phyloP scores from a whole-genome alignment of 2,113 vertebrate species.

The Hyaena hyaena region DNA sequence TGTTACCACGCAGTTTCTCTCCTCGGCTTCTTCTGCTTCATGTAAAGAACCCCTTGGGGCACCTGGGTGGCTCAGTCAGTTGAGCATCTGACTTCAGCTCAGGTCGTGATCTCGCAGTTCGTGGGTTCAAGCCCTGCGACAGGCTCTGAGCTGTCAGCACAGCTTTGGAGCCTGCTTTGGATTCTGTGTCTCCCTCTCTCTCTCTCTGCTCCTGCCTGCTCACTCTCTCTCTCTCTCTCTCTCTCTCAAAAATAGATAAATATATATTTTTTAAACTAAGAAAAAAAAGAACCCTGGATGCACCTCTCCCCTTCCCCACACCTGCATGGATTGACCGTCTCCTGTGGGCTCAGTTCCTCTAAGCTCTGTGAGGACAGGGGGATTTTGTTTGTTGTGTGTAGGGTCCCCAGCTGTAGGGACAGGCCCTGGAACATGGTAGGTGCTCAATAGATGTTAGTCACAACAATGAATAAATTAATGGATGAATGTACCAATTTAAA shows the following conservation, averaged over 20 bases:
- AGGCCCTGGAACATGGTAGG: neutral
- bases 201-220: no score
- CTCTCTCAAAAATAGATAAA: no score
- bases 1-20: slow-evolving; percentile 91
- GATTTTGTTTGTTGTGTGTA: neutral
- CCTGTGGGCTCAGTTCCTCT: neutral
- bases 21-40: slow-evolving; percentile 89
- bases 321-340: no score
- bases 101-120: no score
- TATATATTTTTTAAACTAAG: no score
- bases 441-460: neutral
- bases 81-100: no score
- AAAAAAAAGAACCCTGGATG: neutral
- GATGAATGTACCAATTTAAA: neutral
- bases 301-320: neutral
- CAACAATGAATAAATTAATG: neutral
- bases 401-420: neutral
- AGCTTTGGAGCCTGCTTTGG: no score
- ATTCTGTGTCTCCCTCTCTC: no score
- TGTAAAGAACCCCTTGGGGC: neutral
- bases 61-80: no score
- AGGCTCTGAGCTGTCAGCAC: no score
- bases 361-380: neutral
- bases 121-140: no score
- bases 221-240: no score